Base-by-base conservation (phyloP, 1,140 invertebrate genomes). In the Hyles euphorbiae region DNA sequence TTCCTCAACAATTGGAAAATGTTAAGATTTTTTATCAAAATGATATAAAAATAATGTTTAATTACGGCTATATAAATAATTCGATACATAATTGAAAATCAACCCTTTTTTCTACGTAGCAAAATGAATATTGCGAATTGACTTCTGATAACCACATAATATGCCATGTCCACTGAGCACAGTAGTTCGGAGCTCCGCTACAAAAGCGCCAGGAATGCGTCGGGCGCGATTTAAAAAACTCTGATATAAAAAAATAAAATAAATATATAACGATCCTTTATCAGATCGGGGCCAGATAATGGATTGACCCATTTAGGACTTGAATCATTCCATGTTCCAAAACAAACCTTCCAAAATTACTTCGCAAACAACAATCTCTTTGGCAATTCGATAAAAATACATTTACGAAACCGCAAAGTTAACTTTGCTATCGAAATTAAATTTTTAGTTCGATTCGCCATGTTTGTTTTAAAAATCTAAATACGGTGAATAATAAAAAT, bases 251-350 rank as follows among this genome's bases (percentile, higher is more conserved):
- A 60, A 63, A 72, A 68, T 58, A 54, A 63, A 75, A 77, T 70
- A 83, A 81, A 78, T 64, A 80, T 74, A 78, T 78, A 67, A 73
- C 63, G 70, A 73, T 71, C 65, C 65, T 70, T 81, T 83, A 87
- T 87, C 83, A 78, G 83, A 84, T 87, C 64, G 70, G 65, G 56
- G 48, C 61, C 53, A 67, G 78, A 86, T 87, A 84, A 84, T 83
- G 78, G 68, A 83, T 83, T 86, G 81, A 83, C 81, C 81, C 83
- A 83, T 83, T 87, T 83, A 74, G 63, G 63, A 55, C 67, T 73
- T 78, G 78, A 78, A 78, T 84, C 81, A 81, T 74, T 81, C 75
- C 77, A 74, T 78, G 74, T 65, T 57, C 53, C 46, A 55, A 45
- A 40, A 71, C 72, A 67, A 71, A 61, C 58, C 60, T 67, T 22